phyloP scores from a whole-genome alignment of 2,113 vertebrate genomes.

The Oncorhynchus clarkii region DNA sequence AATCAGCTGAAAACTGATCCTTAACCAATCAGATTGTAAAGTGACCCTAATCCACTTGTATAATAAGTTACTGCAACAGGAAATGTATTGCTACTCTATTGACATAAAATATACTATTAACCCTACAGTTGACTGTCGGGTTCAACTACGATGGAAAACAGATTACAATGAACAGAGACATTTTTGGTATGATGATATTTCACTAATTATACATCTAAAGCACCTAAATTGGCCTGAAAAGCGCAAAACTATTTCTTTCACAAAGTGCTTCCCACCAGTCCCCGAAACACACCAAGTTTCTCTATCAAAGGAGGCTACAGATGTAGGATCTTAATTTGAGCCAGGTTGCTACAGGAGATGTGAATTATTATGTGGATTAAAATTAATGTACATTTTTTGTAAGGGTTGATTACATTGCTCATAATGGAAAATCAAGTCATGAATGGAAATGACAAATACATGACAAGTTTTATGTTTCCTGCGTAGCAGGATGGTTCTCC shows the following conservation, averaged over 20 bases:
- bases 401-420: neutral
- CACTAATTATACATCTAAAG: constrained; percentile 56
- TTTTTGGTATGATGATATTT: constrained; percentile 60
- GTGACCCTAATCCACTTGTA: constrained; percentile 29
- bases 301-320: no score
- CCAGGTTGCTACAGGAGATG: no score
- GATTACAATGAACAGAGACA: constrained; percentile 13
- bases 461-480: no score
- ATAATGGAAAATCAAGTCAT: no score
- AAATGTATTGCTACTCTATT: constrained; percentile 55
- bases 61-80: constrained; percentile 36
- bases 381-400: no score
- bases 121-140: constrained; percentile 15
- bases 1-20: constrained; percentile 42
- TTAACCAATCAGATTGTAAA: constrained; percentile 21
- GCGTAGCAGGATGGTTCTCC: no score
- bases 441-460: neutral
- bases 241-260: constrained; percentile 20
- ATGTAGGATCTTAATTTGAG: no score
- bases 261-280: constrained; percentile 62
- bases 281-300: neutral
- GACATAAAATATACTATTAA: constrained; percentile 45
- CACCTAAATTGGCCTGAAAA: constrained; percentile 41
- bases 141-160: constrained; percentile 33
- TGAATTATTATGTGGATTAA: no score